phyloP scores from a whole-genome alignment of 2,113 vertebrate genomes.

The Alces alces region DNA sequence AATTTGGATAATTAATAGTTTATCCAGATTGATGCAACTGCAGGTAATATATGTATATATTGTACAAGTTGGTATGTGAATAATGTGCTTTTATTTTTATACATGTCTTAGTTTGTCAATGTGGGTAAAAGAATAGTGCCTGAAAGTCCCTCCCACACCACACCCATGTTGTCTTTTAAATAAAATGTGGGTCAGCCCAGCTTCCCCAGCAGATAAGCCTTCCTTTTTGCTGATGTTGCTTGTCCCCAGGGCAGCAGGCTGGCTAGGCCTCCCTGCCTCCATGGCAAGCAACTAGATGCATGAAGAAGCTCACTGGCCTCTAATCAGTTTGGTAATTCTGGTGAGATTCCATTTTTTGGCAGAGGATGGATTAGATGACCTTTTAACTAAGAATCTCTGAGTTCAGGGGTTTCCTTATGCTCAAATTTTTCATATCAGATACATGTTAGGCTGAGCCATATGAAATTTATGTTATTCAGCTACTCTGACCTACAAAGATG shows the following conservation, averaged over 20 bases:
- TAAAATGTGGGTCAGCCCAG: neutral
- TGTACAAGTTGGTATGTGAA: neutral
- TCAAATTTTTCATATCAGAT: neutral
- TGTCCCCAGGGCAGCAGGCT: rapidly evolving
- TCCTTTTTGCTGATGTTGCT: neutral
- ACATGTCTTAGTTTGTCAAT: rapidly evolving
- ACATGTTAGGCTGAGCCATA: neutral
- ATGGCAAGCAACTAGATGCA: rapidly evolving
- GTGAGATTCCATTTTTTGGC: neutral
- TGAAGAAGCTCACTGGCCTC: neutral
- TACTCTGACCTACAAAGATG: neutral
- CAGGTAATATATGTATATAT: rapidly evolving
- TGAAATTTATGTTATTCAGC: neutral
- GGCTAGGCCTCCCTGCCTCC: rapidly evolving
- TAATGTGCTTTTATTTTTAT: neutral
- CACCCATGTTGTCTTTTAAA: neutral
- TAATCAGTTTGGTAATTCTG: neutral
- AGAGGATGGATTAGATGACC: no score
- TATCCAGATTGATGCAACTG: neutral
- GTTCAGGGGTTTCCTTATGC: neutral
- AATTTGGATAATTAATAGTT: neutral
- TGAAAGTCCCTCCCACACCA: neutral
- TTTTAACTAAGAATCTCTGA: neutral
- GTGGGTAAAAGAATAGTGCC: neutral
- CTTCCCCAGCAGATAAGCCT: neutral